Evolutionary conservation across 2,113 vertebrate genomes (phyloP).

Genomic region (Parus major): DNA sequence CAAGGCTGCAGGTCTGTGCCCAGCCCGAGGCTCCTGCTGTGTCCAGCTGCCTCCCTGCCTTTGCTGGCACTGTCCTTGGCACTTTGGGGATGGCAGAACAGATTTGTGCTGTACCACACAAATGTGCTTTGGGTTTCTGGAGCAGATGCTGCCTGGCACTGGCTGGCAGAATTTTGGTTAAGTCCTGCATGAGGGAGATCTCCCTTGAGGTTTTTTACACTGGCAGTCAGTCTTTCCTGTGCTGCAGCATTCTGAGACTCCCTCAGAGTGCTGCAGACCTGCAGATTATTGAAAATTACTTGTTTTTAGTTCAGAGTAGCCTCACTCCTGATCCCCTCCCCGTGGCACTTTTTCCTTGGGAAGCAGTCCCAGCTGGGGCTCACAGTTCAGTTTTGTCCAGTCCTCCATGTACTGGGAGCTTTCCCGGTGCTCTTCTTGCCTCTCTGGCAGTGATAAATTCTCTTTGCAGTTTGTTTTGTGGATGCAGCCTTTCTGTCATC

Average conservation of each 20-base stretch:
- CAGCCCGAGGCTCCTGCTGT: not conserved
- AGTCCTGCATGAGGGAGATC: not conserved
- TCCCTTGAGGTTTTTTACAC: not conserved
- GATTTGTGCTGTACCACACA: not conserved
- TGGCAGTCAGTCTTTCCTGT: not conserved
- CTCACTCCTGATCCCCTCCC: not conserved
- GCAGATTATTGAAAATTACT: not conserved
- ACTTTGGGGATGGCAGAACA: accelerated
- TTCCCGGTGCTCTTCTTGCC: not conserved
- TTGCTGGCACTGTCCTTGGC: not conserved
- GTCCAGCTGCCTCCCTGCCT: not conserved
- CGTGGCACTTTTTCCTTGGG: not conserved
- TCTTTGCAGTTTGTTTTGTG: not conserved
- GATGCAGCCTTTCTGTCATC: not conserved
- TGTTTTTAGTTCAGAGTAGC: not conserved
- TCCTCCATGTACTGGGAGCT: not conserved
- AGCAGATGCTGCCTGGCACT: not conserved
- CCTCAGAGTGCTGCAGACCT: not conserved
- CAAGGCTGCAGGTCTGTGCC: accelerated
- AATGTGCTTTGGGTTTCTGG: not conserved
- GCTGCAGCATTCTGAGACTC: not conserved
- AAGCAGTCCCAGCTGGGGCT: not conserved
- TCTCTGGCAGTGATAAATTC: not conserved
- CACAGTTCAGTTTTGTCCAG: not conserved
- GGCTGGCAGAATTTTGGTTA: not conserved